A percentile compares a stretch with the other conserved stretches of the same genome.
These are phyloP conservation scores for Halcyon malimbica DNA, from an alignment of 2,113 vertebrate genomes.

Conservation along the genomic window DNA sequence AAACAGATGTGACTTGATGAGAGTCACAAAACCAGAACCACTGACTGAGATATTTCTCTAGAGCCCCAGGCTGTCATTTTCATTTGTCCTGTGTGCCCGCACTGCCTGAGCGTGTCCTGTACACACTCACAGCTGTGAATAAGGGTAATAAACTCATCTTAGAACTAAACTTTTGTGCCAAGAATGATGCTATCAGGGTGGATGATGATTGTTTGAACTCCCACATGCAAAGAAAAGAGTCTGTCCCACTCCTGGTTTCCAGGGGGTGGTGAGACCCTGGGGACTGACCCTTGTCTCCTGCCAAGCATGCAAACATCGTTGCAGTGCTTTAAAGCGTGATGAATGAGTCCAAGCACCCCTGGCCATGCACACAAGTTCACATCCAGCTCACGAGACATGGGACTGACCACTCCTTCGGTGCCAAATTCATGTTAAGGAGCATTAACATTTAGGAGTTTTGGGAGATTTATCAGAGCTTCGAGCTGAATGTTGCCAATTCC, in stretches of 20 bases:
- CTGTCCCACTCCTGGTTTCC: background rate
- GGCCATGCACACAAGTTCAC: background rate
- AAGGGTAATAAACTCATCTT: background rate
- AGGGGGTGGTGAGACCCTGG: background rate
- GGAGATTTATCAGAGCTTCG: background rate
- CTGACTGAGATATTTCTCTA: background rate
- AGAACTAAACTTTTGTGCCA: background rate
- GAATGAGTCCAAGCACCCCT: background rate
- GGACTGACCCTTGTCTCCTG: background rate
- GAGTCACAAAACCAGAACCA: background rate
- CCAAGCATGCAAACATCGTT: background rate
- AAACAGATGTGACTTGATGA: background rate
- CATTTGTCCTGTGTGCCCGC: background rate
- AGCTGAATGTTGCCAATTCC: background rate
- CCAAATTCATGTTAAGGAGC: background rate
- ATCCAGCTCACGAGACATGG: background rate
- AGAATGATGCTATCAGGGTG: background rate
- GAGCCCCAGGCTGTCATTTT: background rate
- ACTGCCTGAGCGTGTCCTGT: background rate
- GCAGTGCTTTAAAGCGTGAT: background rate
- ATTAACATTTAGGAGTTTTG: background rate
- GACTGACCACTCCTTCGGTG: background rate
- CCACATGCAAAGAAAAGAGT: background rate
- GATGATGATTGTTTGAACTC: background rate
- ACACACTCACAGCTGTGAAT: background rate